Conservation (phyloP, 2,888 invertebrate genomes). For the Liodrosophila aerea region DNA sequence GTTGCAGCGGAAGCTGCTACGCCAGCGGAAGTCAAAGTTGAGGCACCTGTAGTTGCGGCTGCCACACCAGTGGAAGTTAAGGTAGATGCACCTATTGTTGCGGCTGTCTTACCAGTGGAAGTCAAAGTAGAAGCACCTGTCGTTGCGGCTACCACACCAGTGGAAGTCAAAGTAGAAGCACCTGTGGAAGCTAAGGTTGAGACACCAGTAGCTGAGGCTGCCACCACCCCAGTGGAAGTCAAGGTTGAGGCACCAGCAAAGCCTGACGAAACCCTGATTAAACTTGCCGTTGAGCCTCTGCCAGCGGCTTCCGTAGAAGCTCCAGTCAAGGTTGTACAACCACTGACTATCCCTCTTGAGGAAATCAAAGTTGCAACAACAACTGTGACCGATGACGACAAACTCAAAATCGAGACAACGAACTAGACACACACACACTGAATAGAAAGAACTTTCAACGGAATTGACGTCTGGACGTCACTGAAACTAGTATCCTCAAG, state of each 20-base stretch:
- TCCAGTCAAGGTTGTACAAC: constrained; percentile 10
- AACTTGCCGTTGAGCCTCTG: constrained; percentile 25
- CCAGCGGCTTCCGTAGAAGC: constrained; percentile 25
- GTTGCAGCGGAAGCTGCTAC: constrained; percentile 28
- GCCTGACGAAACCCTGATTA: constrained; percentile 22
- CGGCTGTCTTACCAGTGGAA: too few relatives aligned
- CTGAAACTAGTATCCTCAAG: constrained; percentile 25
- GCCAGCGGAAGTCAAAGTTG: constrained; percentile 24
- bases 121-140: constrained; percentile 13
- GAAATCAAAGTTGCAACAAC: constrained; percentile 14
- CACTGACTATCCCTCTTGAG: constrained; percentile 1
- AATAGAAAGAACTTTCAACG: neutral
- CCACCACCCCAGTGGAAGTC: constrained; percentile 27
- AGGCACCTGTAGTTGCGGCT: constrained; percentile 25
- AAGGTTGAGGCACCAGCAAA: constrained; percentile 27
- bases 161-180: constrained; percentile 31
- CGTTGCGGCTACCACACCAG: constrained; percentile 25
- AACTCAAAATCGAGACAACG: constrained; percentile 34
- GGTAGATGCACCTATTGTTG: constrained; percentile 27
- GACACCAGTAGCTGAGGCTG: constrained; percentile 24
- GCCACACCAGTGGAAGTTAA: constrained; percentile 24
- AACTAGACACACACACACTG: constrained; percentile 49
- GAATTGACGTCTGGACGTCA: constrained; percentile 39
- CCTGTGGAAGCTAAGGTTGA: constrained; percentile 25
- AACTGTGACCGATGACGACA: constrained; percentile 25